phyloP scores from a whole-genome alignment of 2,888 invertebrate species.

The Cosmopolites sordidus region DNA sequence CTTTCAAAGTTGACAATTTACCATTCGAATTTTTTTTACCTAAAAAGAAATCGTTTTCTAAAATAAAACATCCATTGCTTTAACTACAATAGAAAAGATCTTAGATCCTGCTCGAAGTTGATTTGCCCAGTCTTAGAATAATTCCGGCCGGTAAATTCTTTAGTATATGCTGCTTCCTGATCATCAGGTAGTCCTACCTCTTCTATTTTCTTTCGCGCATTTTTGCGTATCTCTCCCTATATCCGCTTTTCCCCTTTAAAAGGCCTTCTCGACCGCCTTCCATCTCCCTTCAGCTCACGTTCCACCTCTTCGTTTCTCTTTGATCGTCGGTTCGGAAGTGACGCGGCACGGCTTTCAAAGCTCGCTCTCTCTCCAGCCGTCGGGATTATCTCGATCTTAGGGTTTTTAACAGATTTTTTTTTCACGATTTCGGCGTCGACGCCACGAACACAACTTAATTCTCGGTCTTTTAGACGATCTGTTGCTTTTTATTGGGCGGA shows the following conservation, averaged over 20 bases:
- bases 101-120: background rate
- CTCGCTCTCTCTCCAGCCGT: background rate
- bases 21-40: too few species aligned
- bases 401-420: conserved; percentile 1
- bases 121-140: too few species aligned
- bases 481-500: too few species aligned
- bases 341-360: too few species aligned
- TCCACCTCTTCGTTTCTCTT: conserved; percentile 18
- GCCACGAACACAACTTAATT: too few species aligned
- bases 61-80: too few species aligned
- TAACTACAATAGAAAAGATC: too few species aligned
- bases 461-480: too few species aligned
- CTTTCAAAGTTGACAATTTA: too few species aligned
- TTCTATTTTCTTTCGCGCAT: conserved; percentile 12
- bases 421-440: background rate
- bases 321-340: conserved; percentile 23
- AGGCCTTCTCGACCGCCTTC: background rate
- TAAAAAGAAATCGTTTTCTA: too few species aligned
- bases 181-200: conserved; percentile 18
- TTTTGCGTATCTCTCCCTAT: conserved; percentile 3
- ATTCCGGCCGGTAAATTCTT: too few species aligned
- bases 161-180: background rate
- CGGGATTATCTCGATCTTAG: conserved; percentile 24
- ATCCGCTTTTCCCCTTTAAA: conserved; percentile 4
- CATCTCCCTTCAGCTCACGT: conserved; percentile 3